Base-by-base conservation (phyloP, 2,888 invertebrate genomes). In the Drosophila birchii region DNA sequence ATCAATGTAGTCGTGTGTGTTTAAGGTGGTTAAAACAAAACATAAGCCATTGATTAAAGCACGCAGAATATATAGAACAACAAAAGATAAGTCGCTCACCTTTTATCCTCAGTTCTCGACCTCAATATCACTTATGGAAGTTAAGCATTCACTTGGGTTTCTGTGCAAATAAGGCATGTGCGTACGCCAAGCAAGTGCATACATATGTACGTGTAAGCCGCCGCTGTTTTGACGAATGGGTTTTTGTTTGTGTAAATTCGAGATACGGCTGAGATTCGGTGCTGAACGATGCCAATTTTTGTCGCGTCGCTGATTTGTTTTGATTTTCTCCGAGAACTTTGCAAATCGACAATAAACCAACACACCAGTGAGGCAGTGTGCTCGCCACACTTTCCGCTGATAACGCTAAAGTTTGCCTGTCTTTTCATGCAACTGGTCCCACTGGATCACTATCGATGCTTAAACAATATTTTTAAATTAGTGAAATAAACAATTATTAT, bases 31-130 rank as follows among this genome's bases (percentile, higher is more conserved):
- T 64, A 49, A 47, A 45, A 36, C 18, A 41, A 11, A 41, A 43
- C 41, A 20, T 29, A 47, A 45, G 34, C 26, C 38, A 47, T 36
- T 43, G 20, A 20, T 11, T 29, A 23, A 41, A 14, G 29, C n/a
- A 34, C 20, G 41, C 43, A 34, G 14, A 69, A 39, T 16, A 16
- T 11, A n/a, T 29, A n/a, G n/a, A 23, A 26, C n/a, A 45, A 45
- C n/a, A 34, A 45, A 70, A 54, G 55, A 20, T 29, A 39, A 20
- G n/a, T 34, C 16, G n/a, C 67, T 70, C 34, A 67, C 67, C 67
- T 70, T 70, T 69, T 64, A 49, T 70, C 45, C 71, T 34, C 39
- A 70, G 57, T 55, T 56, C 16, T 70, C 55, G 39, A 67, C 70
- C 67, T 69, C 26, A 55, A 69, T 70, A 55, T 41, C 39, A 45